Evolutionary conservation across 2,797 vertebrate genomes (phyloP), one percentile per base, ranked within the genome.

Genomic region (Alfaro cultratus): DNA sequence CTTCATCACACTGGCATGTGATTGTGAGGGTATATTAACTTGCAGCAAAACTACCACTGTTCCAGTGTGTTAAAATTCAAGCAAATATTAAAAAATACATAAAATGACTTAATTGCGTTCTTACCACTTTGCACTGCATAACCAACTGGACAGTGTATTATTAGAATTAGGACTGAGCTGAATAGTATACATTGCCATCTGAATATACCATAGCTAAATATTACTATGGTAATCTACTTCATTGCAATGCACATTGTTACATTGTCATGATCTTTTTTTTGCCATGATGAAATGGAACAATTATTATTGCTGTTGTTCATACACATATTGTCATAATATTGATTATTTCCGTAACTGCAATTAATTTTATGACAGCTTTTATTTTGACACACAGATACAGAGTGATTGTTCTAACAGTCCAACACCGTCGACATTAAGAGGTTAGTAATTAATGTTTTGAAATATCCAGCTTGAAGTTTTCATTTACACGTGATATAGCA

Each of bases 1-100:
- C 57, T 73, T 84, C 34, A 62, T 74, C 55, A 86, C 82, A 72
- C 74, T 60, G 23, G n/a, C 39, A 45, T 71, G 68, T 15, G 26
- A 45, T 45, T 71, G 41, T 29, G 68, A 29, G 26, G 41, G 5
- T 29, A 45, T 71, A 29, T 29, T 70, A 45, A 70, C 39, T 5
- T 43, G 43, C 23, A n/a, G 1, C n/a, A n/a, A 23, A 70, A 43
- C 21, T 39, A 70, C 1, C 8, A 43, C 41, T 5, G 39, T 13
- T n/a, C 39, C 39, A 70, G 12, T 70, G 11, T 43, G 43, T n/a
- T n/a, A 12, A 67, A 67, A 39, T 23, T 39, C 16, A 64, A 9
- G 29, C 29, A 31, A 34, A 31, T 0, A 62, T 31, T 1, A 0
- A 1, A 62, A 62, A 34, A 62, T 18, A 10, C 15, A 62, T 9